These are phyloP conservation scores for Pipistrellus kuhlii DNA, from an alignment of 2,797 vertebrate genomes.

Conservation along the genomic window DNA sequence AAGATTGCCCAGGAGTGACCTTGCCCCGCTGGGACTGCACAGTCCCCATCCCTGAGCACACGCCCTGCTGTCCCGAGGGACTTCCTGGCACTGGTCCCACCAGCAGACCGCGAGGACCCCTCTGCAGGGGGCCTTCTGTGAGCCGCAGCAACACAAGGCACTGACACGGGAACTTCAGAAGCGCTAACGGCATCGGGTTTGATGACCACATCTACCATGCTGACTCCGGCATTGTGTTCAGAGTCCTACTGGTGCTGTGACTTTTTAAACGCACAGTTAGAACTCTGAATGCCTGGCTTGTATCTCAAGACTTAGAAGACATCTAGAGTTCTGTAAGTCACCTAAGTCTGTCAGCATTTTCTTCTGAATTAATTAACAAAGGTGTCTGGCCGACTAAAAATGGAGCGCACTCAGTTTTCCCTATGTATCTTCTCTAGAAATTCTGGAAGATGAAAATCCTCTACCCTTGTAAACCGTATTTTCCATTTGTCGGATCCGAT, in stretches of 20 bases:
- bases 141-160: background rate
- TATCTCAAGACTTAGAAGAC: constrained; percentile 36
- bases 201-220: background rate
- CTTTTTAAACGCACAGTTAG: background rate
- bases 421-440: background rate
- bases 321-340: background rate
- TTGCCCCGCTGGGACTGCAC: background rate
- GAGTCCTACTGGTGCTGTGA: background rate
- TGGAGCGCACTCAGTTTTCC: background rate
- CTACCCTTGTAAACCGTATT: background rate
- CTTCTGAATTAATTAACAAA: constrained; percentile 26
- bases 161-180: background rate
- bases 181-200: background rate
- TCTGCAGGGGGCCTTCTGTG: background rate
- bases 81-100: background rate
- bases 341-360: constrained; percentile 47
- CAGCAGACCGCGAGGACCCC: background rate
- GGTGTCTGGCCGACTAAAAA: background rate
- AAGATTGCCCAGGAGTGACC: background rate
- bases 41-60: background rate
- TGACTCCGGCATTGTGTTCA: background rate
- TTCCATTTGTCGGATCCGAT: background rate
- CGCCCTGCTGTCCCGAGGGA: background rate
- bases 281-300: background rate
- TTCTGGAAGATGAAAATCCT: background rate